Conservation (phyloP, 2,113 vertebrate genomes). For the Clinocottus analis region DNA sequence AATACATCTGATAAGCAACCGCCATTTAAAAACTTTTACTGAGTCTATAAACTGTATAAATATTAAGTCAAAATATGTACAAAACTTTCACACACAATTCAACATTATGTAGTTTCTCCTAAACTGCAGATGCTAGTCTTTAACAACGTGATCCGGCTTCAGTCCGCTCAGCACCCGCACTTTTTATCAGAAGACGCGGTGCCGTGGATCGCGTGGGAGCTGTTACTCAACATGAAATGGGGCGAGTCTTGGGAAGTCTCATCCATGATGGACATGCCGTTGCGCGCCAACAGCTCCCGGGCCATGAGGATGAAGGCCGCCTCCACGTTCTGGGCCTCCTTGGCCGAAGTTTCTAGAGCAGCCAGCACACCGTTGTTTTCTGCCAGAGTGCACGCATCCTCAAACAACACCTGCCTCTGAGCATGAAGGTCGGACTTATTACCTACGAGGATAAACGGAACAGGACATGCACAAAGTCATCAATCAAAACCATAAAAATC, state of each 20-base stretch:
- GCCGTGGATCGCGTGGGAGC: conserved; percentile 82
- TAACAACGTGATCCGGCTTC: neutral
- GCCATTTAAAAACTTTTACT: conserved; percentile 8
- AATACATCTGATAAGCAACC: neutral
- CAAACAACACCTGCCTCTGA: conserved; percentile 90
- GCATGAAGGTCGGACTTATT: conserved; percentile 90
- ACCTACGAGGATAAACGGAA: conserved; percentile 76
- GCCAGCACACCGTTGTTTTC: conserved; percentile 89
- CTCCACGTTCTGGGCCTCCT: conserved; percentile 77
- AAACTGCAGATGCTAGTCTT: neutral
- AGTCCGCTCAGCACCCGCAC: conserved; percentile 83
- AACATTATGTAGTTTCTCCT: conserved; percentile 15
- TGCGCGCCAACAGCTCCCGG: conserved; percentile 74
- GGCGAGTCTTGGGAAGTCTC: conserved; percentile 71
- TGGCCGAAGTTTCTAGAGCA: conserved; percentile 93
- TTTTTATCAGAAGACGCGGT: conserved; percentile 65
- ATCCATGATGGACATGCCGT: conserved; percentile 73
- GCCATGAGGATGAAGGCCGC: conserved; percentile 77
- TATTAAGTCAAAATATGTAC: conserved; percentile 37
- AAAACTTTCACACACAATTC: conserved; percentile 12
- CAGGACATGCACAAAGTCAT: neutral
- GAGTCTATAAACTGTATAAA: conserved; percentile 37
- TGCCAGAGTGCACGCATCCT: conserved; percentile 91
- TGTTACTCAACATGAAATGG: conserved; percentile 73
- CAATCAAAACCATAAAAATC: neutral